phyloP scores from a whole-genome alignment of 1,140 invertebrate genomes.

The Hyles euphorbiae region DNA sequence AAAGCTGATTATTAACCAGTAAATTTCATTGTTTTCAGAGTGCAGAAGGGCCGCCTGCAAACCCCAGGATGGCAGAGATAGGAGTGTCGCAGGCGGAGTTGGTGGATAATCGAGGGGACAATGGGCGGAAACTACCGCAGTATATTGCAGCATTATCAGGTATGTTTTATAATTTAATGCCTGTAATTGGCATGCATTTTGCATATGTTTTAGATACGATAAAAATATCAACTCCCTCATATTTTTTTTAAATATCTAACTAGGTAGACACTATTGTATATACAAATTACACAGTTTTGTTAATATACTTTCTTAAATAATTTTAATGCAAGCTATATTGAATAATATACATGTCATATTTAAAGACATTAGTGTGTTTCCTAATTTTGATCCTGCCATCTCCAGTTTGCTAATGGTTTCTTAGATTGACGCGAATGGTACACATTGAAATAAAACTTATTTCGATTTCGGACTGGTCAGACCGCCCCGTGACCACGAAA shows the following conservation, averaged over 20 bases:
- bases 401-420: too few relatives aligned
- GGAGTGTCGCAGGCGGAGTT: slow-evolving; percentile 77
- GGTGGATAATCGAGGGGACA: slow-evolving; percentile 54
- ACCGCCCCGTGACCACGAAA: too few relatives aligned
- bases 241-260: neutral
- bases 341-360: too few relatives aligned
- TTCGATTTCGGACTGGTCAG: too few relatives aligned
- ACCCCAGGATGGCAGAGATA: slow-evolving; percentile 64
- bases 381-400: too few relatives aligned
- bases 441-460: too few relatives aligned
- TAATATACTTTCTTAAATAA: neutral
- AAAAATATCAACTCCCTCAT: neutral
- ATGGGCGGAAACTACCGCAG: slow-evolving; percentile 78
- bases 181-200: neutral
- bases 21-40: slow-evolving; percentile 40
- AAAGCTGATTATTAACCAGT: neutral
- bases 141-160: slow-evolving; percentile 81
- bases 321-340: too few relatives aligned
- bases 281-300: neutral
- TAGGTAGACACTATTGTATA: neutral
- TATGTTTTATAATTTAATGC: slow-evolving; percentile 21
- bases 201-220: neutral
- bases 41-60: slow-evolving; percentile 32
- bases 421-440: too few relatives aligned
- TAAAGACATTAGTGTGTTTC: too few relatives aligned